These are phyloP conservation scores for Ormyrus pomaceus DNA, from an alignment of 2,888 invertebrate genomes.

Conservation along the genomic window DNA sequence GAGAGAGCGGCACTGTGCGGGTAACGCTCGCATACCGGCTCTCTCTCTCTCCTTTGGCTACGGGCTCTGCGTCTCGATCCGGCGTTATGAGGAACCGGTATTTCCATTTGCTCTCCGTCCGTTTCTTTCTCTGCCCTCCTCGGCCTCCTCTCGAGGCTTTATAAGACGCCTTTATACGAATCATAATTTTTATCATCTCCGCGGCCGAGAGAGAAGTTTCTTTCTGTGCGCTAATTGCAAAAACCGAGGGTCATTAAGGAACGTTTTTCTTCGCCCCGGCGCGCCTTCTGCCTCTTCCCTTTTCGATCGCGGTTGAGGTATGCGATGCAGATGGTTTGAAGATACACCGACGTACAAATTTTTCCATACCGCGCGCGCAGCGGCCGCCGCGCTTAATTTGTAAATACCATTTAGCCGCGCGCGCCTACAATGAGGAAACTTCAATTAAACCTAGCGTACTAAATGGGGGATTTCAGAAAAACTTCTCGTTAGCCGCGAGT, in stretches of 20 bases:
- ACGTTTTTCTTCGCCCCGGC: constrained; percentile 17
- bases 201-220: constrained; percentile 16
- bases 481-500: too few species aligned
- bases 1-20: neutral
- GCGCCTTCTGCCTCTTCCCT: neutral
- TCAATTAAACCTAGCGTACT: too few species aligned
- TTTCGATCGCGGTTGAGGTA: neutral
- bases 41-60: too few species aligned
- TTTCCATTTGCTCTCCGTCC: constrained; percentile 47
- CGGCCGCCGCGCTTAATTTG: constrained; percentile 10
- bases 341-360: constrained; percentile 1
- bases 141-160: neutral
- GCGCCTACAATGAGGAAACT: neutral
- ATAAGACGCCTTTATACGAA: constrained; percentile 50
- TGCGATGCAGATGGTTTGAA: constrained; percentile 11
- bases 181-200: constrained; percentile 57
- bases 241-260: constrained; percentile 53
- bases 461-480: too few species aligned
- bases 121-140: neutral
- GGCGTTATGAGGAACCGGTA: constrained; percentile 51
- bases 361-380: neutral
- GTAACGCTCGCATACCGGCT: neutral
- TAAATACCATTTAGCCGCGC: neutral
- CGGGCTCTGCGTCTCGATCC: too few species aligned
- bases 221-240: constrained; percentile 55